Conservation (phyloP, 2,888 invertebrate genomes). For the Loripinus fragilis region DNA sequence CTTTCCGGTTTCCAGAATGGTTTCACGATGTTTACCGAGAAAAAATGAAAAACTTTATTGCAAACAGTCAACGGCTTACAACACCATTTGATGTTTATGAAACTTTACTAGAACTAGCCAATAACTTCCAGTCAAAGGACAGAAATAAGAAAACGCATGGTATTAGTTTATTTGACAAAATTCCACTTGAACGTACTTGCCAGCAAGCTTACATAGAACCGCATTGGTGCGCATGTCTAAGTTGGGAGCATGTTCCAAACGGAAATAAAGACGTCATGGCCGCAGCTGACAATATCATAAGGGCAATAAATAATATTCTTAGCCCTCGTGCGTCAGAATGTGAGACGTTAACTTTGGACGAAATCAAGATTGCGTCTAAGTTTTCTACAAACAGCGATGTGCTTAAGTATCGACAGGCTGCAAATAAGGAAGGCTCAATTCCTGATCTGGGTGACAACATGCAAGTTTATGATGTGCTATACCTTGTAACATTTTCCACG, state of each 20-base stretch:
- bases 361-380: constrained; percentile 89
- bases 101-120: constrained; percentile 87
- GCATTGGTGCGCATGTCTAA: constrained; percentile 97
- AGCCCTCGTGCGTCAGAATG: constrained; percentile 81
- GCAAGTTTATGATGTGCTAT: constrained; percentile 86
- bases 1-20: constrained; percentile 89
- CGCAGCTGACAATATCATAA: constrained; percentile 85
- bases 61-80: constrained; percentile 89
- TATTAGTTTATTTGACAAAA: constrained; percentile 69
- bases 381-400: constrained; percentile 88
- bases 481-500: constrained; percentile 91
- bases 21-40: constrained; percentile 87
- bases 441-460: constrained; percentile 90
- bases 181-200: constrained; percentile 90
- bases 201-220: constrained; percentile 95
- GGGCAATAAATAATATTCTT: constrained; percentile 87
- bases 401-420: constrained; percentile 88
- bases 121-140: neutral
- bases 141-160: neutral
- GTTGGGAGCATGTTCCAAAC: constrained; percentile 88
- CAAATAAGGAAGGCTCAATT: constrained; percentile 91
- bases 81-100: constrained; percentile 95
- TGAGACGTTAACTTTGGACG: constrained; percentile 84
- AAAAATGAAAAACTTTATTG: constrained; percentile 86
- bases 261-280: constrained; percentile 84